A percentile compares a stretch with the other conserved stretches of the same genome.
Evolutionary conservation across 2,797 vertebrate genomes (phyloP).

Genomic region (Discoglossus pictus): DNA sequence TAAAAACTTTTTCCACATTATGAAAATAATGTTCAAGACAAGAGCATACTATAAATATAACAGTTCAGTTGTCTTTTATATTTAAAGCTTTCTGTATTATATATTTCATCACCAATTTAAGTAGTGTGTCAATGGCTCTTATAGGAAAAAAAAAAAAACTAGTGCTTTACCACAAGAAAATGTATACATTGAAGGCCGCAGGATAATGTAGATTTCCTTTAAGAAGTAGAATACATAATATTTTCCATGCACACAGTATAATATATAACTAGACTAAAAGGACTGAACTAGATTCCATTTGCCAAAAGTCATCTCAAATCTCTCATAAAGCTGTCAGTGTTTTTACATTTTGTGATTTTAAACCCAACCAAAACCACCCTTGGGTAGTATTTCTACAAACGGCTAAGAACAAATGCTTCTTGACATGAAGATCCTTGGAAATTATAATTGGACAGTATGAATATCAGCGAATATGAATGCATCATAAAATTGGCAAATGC

Average conservation of each 20-base stretch:
- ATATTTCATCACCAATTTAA: no score
- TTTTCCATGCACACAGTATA: constrained; percentile 19
- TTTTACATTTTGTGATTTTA: constrained; percentile 51
- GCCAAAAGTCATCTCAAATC: constrained; percentile 50
- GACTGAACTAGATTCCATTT: constrained; percentile 36
- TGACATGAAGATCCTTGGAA: constrained; percentile 58
- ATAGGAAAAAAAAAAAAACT: no score
- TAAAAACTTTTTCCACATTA: no score
- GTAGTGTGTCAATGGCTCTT: no score
- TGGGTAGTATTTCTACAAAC: constrained; percentile 55
- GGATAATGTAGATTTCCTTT: no score
- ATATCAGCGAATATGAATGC: constrained; percentile 56
- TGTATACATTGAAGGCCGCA: no score
- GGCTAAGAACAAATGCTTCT: constrained; percentile 57
- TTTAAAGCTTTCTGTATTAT: no score
- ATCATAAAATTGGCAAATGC: constrained; percentile 54
- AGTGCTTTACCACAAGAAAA: no score
- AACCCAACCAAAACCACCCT: constrained; percentile 62
- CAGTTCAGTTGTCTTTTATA: no score
- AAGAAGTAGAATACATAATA: no score
- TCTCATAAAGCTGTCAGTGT: constrained; percentile 49
- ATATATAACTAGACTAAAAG: constrained; percentile 34
- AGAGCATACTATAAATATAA: no score
- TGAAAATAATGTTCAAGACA: no score
- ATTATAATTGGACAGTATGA: constrained; percentile 57